Conservation (phyloP, 30 jellyfish, hydroid and myxozoan genomes). For the Chrysaora quinquecirrha region DNA sequence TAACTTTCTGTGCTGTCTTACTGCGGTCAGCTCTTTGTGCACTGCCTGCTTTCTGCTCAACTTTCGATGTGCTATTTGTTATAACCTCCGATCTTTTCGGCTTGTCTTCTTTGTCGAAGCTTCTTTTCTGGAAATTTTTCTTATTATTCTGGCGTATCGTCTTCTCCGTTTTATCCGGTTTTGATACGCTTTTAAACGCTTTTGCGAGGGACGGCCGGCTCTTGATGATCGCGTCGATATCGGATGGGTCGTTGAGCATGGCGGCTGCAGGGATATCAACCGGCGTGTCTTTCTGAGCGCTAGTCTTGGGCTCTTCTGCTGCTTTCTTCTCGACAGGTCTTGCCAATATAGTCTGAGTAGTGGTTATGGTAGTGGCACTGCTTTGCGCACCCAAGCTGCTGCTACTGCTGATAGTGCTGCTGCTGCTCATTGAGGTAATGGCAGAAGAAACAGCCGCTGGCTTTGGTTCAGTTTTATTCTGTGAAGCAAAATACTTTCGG, state of each 20-base stretch:
- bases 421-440: not conserved
- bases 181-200: conserved; percentile 36
- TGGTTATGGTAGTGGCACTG: not conserved
- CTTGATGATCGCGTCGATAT: conserved; percentile 46
- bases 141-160: not conserved
- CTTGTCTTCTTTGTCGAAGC: conserved; percentile 27
- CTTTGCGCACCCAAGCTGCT: not conserved
- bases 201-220: conserved; percentile 67
- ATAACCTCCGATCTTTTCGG: conserved; percentile 17
- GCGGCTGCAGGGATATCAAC: conserved; percentile 65
- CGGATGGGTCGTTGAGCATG: conserved; percentile 66
- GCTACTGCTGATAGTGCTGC: not conserved
- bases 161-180: not conserved
- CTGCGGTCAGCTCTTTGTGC: conserved; percentile 31
- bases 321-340: conserved; percentile 10
- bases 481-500: conserved; percentile 77
- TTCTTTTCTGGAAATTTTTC: conserved; percentile 1
- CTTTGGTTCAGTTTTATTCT: conserved; percentile 40
- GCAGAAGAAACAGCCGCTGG: not conserved
- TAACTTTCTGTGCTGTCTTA: conserved; percentile 25
- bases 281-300: conserved; percentile 13
- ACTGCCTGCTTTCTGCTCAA: conserved; percentile 20
- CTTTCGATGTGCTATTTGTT: conserved; percentile 20
- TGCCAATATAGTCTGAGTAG: not conserved
- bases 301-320: conserved; percentile 43